Conservation (phyloP, 2,888 invertebrate species). For the Drosophila histrio region DNA sequence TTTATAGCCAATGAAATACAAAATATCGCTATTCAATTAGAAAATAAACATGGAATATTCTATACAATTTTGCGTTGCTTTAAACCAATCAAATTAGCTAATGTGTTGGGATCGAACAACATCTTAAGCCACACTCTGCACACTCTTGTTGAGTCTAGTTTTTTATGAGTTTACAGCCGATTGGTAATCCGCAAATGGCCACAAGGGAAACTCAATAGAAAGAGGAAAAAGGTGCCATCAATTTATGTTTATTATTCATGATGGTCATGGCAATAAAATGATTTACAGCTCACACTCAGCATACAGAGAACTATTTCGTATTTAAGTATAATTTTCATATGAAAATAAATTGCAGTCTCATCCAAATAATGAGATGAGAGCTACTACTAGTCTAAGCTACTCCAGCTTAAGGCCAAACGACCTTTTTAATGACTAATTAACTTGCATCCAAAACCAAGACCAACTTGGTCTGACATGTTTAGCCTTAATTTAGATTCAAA, state of each 20-base stretch:
- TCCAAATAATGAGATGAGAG: conserved; percentile 46
- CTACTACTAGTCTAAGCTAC: neutral
- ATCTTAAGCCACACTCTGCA: too few species aligned
- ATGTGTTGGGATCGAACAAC: neutral
- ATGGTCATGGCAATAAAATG: conserved; percentile 36
- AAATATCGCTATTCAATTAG: conserved; percentile 13
- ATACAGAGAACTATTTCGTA: conserved; percentile 26
- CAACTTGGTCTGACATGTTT: conserved; percentile 42
- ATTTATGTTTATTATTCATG: conserved; percentile 64
- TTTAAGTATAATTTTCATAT: conserved; percentile 41
- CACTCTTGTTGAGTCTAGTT: neutral
- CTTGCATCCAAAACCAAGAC: conserved; percentile 30
- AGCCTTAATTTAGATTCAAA: conserved; percentile 48
- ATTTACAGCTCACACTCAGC: conserved; percentile 21
- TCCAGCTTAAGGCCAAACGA: conserved; percentile 4
- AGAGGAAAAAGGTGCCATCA: conserved; percentile 6
- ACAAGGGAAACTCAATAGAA: neutral
- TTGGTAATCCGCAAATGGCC: conserved; percentile 22
- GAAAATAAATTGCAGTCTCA: conserved; percentile 27
- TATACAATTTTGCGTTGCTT: too few species aligned
- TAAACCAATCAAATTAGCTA: conserved; percentile 9
- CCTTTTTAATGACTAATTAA: conserved; percentile 63
- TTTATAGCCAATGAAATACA: conserved; percentile 1
- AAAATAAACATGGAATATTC: too few species aligned
- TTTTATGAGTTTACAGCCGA: conserved; percentile 10